phyloP scores from a whole-genome alignment of 2,113 vertebrate genomes.

The Phaetusa simplex region DNA sequence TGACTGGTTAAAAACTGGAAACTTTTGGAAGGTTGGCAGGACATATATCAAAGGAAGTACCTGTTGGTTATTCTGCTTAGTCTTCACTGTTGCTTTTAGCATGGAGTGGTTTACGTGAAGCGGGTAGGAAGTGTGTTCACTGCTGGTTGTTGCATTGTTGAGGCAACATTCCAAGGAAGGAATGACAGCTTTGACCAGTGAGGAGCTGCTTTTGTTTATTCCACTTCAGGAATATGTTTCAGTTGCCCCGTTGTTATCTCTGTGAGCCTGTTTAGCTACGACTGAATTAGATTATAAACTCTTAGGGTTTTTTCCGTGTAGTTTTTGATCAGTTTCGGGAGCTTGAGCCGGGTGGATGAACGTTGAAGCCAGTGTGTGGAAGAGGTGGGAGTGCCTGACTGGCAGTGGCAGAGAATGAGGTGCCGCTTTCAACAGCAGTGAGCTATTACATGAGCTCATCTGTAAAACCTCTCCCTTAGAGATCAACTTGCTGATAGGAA shows the following conservation, averaged over 20 bases:
- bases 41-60: background rate
- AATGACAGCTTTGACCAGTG: background rate
- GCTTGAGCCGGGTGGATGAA: background rate
- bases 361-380: background rate
- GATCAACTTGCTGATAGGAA: background rate
- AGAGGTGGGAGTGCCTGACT: background rate
- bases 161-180: background rate
- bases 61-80: background rate
- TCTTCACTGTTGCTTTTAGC: background rate
- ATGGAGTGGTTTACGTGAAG: background rate
- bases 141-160: background rate
- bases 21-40: background rate
- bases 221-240: rapidly evolving
- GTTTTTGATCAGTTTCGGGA: background rate
- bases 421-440: background rate
- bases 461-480: background rate
- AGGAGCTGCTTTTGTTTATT: background rate
- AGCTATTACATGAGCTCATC: background rate
- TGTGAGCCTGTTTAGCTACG: background rate
- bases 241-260: background rate
- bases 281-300: background rate
- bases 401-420: background rate
- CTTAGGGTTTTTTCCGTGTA: rapidly evolving
- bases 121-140: background rate
- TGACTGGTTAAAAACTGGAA: background rate